Evolutionary conservation across 2,888 invertebrate species (phyloP).

Genomic region (Harpalus rubripes): DNA sequence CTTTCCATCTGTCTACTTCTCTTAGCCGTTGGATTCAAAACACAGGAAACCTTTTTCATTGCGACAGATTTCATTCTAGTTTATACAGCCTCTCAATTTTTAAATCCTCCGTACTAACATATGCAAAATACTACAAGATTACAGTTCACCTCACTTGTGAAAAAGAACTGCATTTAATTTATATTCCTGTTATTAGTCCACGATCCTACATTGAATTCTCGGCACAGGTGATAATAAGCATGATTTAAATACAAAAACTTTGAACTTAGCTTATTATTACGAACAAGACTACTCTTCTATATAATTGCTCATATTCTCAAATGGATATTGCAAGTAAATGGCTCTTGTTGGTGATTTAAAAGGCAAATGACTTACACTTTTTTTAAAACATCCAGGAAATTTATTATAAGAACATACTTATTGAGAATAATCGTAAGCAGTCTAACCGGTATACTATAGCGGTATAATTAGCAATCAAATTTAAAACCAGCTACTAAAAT

Average conservation of each 20-base stretch:
- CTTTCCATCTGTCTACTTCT: not conserved
- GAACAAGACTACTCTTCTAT: conserved; percentile 8
- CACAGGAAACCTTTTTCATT: not conserved
- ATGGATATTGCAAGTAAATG: conserved; percentile 37
- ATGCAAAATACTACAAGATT: conserved; percentile 39
- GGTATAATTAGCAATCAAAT: conserved; percentile 27
- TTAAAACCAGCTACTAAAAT: conserved; percentile 23
- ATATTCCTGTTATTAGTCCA: conserved; percentile 24
- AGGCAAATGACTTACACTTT: conserved; percentile 46
- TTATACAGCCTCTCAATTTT: not conserved
- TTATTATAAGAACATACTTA: conserved; percentile 45
- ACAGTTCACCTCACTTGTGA: conserved; percentile 27
- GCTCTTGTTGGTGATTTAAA: conserved; percentile 5
- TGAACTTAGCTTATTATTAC: conserved; percentile 27
- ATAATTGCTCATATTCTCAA: conserved; percentile 21
- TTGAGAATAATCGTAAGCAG: conserved; percentile 9
- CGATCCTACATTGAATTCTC: conserved; percentile 18
- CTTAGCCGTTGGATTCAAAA: not conserved
- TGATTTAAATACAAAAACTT: conserved; percentile 33
- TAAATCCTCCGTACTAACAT: not conserved
- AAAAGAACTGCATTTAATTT: conserved; percentile 49
- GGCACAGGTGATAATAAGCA: conserved; percentile 45
- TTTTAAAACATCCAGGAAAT: conserved; percentile 45
- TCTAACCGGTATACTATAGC: conserved; percentile 2
- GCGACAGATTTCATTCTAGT: not conserved